Evolutionary conservation across 1,140 invertebrate genomes (phyloP).

Genomic region (Drosophila tsacasi): DNA sequence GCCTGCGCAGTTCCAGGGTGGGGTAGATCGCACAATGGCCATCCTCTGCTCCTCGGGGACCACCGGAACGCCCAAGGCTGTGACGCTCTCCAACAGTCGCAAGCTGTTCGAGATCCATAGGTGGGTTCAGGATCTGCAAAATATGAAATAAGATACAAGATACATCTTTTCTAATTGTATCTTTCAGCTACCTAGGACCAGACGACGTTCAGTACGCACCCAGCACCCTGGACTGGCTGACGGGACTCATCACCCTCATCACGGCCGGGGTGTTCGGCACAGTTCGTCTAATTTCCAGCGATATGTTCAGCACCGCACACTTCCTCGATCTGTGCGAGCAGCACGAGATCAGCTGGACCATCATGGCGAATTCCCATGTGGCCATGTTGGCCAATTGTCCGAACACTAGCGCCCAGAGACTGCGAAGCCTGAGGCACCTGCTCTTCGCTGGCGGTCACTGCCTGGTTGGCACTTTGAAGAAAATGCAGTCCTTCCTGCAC

Average conservation of each 20-base stretch:
- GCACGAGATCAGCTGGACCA: constrained; percentile 61
- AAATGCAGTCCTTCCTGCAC: constrained; percentile 67
- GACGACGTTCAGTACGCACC: constrained; percentile 76
- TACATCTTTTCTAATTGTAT: background rate
- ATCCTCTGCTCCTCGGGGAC: constrained; percentile 90
- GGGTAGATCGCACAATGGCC: constrained; percentile 70
- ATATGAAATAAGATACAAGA: background rate
- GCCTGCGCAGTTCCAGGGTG: constrained; percentile 48
- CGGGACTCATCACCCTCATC: constrained; percentile 72
- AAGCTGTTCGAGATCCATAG: constrained; percentile 62
- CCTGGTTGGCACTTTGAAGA: constrained; percentile 65
- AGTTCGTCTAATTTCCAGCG: constrained; percentile 70
- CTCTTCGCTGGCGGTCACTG: constrained; percentile 73
- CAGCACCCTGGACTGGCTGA: constrained; percentile 77
- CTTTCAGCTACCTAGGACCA: constrained; percentile 57
- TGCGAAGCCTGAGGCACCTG: constrained; percentile 63
- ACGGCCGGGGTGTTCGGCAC: constrained; percentile 65
- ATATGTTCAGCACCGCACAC: constrained; percentile 60
- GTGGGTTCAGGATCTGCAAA: constrained; percentile 8
- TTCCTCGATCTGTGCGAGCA: constrained; percentile 72
- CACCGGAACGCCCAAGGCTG: constrained; percentile 92
- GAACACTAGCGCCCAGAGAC: constrained; percentile 13
- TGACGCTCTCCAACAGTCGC: constrained; percentile 88
- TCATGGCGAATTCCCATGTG: constrained; percentile 74
- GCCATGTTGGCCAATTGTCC: constrained; percentile 69